Percentiles rank a stretch among this genome's conserved stretches.
Evolutionary conservation across 2,113 vertebrate species (phyloP).

Genomic region (Todiramphus chloris): DNA sequence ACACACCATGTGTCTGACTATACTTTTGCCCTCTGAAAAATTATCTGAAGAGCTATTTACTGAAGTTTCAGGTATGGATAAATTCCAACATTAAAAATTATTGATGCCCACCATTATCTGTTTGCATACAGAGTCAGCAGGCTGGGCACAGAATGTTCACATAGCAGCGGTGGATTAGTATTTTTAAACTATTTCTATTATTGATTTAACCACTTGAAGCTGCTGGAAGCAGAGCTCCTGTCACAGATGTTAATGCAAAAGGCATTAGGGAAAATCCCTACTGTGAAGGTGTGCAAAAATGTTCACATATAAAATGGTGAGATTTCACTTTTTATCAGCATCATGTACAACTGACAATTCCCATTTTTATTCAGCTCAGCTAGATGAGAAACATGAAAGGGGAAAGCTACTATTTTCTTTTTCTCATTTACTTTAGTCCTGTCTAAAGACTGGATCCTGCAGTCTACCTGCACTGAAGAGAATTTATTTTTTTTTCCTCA

Average conservation of each 20-base stretch:
- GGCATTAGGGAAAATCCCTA: constrained; percentile 51
- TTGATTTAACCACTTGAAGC: constrained; percentile 47
- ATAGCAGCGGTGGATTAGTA: neutral
- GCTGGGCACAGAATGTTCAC: constrained; percentile 24
- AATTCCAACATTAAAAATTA: constrained; percentile 25
- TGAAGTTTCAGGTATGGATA: constrained; percentile 40
- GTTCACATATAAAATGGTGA: constrained; percentile 15
- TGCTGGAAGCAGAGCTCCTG: constrained; percentile 42
- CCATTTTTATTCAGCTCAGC: neutral
- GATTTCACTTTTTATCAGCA: constrained; percentile 46
- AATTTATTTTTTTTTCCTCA: neutral
- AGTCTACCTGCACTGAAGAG: neutral
- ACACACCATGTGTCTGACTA: constrained; percentile 45
- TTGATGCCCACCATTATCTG: constrained; percentile 43
- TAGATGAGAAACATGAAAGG: constrained; percentile 21
- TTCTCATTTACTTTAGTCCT: neutral
- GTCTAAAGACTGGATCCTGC: neutral
- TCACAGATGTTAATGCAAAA: constrained; percentile 47
- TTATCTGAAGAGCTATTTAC: constrained; percentile 41
- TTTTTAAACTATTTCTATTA: constrained; percentile 38
- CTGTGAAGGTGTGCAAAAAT: constrained; percentile 40
- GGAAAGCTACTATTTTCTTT: neutral
- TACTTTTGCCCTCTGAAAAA: constrained; percentile 48
- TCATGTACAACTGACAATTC: neutral
- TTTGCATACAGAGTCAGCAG: constrained; percentile 36